Percentiles rank a stretch among this genome's conserved stretches.
Conservation (phyloP, 2,113 vertebrate genomes). For the Aplodontia rufa region DNA sequence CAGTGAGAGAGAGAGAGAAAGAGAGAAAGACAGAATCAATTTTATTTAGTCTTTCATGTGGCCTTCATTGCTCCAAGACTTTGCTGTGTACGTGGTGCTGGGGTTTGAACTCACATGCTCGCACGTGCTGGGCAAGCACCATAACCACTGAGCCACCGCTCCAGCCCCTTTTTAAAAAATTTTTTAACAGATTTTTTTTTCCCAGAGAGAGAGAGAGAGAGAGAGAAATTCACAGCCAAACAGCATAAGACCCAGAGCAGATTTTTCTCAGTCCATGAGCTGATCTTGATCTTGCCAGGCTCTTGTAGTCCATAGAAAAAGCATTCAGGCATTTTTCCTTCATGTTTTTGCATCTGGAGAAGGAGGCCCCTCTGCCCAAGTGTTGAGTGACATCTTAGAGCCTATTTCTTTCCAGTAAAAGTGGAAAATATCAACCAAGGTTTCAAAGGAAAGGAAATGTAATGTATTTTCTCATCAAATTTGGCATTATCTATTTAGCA, state of each 20-base stretch:
- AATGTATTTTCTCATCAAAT: slow-evolving; percentile 81
- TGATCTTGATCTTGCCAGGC: slow-evolving; percentile 40
- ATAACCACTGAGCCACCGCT: too few species aligned
- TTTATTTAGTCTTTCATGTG: too few species aligned
- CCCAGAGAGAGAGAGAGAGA: too few species aligned
- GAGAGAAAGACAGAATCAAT: too few species aligned
- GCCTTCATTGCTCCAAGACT: too few species aligned
- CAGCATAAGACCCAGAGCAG: slow-evolving; percentile 12
- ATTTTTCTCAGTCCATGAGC: slow-evolving; percentile 13
- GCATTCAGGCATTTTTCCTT: slow-evolving; percentile 25
- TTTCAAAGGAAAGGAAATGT: slow-evolving; percentile 81
- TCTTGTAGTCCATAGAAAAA: slow-evolving; percentile 32
- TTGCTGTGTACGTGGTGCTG: too few species aligned
- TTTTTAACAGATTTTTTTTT: not conserved
- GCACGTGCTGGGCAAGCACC: too few species aligned
- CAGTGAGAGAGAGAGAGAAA: too few species aligned
- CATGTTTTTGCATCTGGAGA: slow-evolving; percentile 60
- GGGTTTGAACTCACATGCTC: too few species aligned
- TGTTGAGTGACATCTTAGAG: slow-evolving; percentile 75
- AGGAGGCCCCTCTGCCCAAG: slow-evolving; percentile 39
- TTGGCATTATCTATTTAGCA: slow-evolving; percentile 77
- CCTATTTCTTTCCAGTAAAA: slow-evolving; percentile 75
- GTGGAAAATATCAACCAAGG: slow-evolving; percentile 78
- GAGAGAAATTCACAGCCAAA: not conserved
- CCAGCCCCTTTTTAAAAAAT: too few species aligned